Percentiles rank a stretch among this genome's conserved stretches.
Conservation (phyloP, 1,140 invertebrate genomes). For the Anadara kagoshimensis region DNA sequence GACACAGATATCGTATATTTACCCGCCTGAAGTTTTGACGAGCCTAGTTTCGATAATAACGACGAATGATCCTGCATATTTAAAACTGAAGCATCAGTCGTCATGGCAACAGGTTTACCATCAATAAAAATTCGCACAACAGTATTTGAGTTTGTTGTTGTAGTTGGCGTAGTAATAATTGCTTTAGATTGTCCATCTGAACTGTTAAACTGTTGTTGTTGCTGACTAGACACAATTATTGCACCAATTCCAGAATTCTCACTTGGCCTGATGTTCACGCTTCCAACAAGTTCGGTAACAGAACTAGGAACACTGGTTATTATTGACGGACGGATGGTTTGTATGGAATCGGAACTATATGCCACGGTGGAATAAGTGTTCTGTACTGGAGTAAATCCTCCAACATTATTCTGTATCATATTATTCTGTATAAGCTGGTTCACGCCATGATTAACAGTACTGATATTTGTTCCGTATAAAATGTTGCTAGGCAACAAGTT, state of each 20-base stretch:
- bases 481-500: too few species aligned
- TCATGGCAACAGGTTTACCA: constrained; percentile 45
- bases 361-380: too few species aligned
- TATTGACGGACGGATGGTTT: too few species aligned
- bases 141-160: constrained; percentile 20
- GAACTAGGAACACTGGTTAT: too few species aligned
- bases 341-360: too few species aligned
- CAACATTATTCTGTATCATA: too few species aligned
- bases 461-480: too few species aligned
- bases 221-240: neutral
- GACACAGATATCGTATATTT: constrained; percentile 37
- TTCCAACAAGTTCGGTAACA: too few species aligned
- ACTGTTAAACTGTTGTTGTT: neutral
- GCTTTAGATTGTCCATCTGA: neutral
- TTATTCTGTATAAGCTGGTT: too few species aligned
- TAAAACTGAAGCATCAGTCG: constrained; percentile 38
- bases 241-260: neutral
- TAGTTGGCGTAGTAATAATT: neutral
- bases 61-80: constrained; percentile 21
- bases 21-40: constrained; percentile 34
- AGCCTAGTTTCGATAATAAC: constrained; percentile 22
- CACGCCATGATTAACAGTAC: too few species aligned
- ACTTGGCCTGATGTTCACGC: too few species aligned
- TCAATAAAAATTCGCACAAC: constrained; percentile 42
- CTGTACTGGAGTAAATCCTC: too few species aligned